phyloP scores from a whole-genome alignment of 2,888 invertebrate species.

The Tetropium fuscum region DNA sequence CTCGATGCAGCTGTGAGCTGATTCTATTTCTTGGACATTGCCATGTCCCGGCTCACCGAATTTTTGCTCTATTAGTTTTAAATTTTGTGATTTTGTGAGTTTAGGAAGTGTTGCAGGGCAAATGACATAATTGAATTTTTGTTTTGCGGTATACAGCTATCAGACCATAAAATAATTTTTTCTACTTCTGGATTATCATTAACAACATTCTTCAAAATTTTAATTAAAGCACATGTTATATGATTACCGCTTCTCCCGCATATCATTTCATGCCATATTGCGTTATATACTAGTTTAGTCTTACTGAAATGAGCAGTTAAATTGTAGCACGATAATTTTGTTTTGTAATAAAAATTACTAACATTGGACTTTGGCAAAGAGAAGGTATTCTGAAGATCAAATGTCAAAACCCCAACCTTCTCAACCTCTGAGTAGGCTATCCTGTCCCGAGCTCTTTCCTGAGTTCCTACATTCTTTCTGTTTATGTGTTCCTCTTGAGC shows the following conservation, averaged over 20 bases:
- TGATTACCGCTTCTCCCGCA: slow-evolving; percentile 1
- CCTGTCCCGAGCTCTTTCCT: slow-evolving; percentile 13
- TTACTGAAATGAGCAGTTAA: slow-evolving; percentile 11
- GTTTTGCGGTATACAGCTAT: slow-evolving; percentile 7
- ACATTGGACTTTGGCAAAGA: slow-evolving; percentile 14
- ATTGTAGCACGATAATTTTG: slow-evolving; percentile 12
- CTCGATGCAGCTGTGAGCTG: slow-evolving; percentile 34
- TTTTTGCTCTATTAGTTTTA: slow-evolving; percentile 32
- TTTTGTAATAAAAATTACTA: slow-evolving; percentile 18
- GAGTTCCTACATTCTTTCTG: slow-evolving; percentile 6
- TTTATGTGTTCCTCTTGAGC: slow-evolving; percentile 14
- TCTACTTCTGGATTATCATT: background rate
- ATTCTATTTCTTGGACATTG: slow-evolving; percentile 34
- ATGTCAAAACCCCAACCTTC: slow-evolving; percentile 14
- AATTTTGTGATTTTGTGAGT: background rate
- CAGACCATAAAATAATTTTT: background rate
- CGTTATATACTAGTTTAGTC: slow-evolving; percentile 11
- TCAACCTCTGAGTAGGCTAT: background rate
- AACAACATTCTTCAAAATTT: background rate
- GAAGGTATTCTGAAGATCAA: slow-evolving; percentile 22
- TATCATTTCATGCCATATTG: slow-evolving; percentile 9
- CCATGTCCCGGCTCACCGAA: slow-evolving; percentile 40
- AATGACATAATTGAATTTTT: slow-evolving; percentile 15
- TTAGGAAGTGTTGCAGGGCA: slow-evolving; percentile 1
- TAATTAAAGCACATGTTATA: slow-evolving; percentile 1